Conservation (phyloP, 92 coral and sea anemone species). For the Zoanthus solanderi region DNA sequence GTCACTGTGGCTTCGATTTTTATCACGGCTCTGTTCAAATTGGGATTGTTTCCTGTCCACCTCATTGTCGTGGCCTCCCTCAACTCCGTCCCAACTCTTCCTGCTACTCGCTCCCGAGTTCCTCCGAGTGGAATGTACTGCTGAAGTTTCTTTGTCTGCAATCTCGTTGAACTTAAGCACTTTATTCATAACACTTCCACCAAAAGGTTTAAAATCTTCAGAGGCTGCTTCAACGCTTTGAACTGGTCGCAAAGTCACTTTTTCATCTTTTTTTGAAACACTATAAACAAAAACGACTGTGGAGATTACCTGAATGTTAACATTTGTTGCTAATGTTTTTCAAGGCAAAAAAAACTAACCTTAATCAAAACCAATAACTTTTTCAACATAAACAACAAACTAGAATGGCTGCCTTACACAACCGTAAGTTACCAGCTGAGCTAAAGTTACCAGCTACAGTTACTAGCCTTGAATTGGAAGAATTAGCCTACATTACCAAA, state of each 20-base stretch:
- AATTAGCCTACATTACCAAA: too few relatives aligned
- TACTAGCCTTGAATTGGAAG: too few relatives aligned
- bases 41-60: conserved; percentile 44
- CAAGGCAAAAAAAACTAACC: too few relatives aligned
- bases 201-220: conserved; percentile 4
- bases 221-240: conserved; percentile 10
- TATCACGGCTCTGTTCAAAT: conserved; percentile 49
- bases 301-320: too few relatives aligned
- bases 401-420: too few relatives aligned
- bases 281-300: neutral
- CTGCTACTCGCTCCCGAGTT: conserved; percentile 61
- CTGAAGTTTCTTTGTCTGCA: neutral
- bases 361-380: too few relatives aligned
- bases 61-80: conserved; percentile 47
- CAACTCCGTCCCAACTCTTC: conserved; percentile 92
- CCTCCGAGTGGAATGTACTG: neutral
- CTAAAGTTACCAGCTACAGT: too few relatives aligned
- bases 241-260: conserved; percentile 8
- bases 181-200: conserved; percentile 36
- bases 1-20: conserved; percentile 82
- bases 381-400: too few relatives aligned
- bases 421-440: too few relatives aligned
- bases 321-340: too few relatives aligned
- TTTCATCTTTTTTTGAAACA: neutral
- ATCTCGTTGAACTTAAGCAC: conserved; percentile 33